phyloP scores from a whole-genome alignment of 1,140 invertebrate species.

The Dermatophagoides farinae region DNA sequence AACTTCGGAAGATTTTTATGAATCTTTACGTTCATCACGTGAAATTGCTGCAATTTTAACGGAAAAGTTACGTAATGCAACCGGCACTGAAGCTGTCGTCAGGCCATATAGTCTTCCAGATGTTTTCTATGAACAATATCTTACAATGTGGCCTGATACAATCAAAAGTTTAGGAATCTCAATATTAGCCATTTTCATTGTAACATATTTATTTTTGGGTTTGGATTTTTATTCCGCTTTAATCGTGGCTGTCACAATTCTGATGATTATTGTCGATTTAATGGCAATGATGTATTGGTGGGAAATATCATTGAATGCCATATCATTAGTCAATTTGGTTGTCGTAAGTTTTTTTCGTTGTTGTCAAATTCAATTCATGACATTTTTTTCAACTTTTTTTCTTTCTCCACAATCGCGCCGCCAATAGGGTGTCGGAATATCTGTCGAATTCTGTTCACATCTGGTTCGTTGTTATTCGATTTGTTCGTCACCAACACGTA shows the following conservation, averaged over 20 bases:
- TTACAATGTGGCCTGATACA: conserved; percentile 31
- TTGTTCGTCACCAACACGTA: conserved; percentile 25
- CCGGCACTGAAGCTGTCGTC: conserved; percentile 22
- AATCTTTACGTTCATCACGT: conserved; percentile 29
- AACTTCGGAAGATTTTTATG: conserved; percentile 32
- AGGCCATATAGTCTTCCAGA: conserved; percentile 33
- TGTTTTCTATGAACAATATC: conserved; percentile 39
- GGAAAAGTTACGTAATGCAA: conserved; percentile 20
- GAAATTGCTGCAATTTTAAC: conserved; percentile 31
- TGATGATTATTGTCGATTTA: conserved; percentile 32
- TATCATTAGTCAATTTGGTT: conserved; percentile 37
- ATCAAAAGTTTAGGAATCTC: conserved; percentile 29
- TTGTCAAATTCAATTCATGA: background rate
- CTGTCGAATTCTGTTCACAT: conserved; percentile 38
- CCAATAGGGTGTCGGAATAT: conserved; percentile 36
- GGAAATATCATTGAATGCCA: conserved; percentile 34
- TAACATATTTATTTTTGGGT: conserved; percentile 33
- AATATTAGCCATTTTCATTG: conserved; percentile 31
- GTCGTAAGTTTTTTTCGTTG: conserved; percentile 28
- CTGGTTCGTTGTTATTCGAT: conserved; percentile 32
- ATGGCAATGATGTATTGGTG: conserved; percentile 36
- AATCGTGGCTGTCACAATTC: conserved; percentile 31
- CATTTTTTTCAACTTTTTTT: background rate
- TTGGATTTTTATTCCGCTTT: conserved; percentile 33
- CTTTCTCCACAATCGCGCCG: background rate